Conservation (phyloP, 2,797 vertebrate genomes). For the Chelmon rostratus region DNA sequence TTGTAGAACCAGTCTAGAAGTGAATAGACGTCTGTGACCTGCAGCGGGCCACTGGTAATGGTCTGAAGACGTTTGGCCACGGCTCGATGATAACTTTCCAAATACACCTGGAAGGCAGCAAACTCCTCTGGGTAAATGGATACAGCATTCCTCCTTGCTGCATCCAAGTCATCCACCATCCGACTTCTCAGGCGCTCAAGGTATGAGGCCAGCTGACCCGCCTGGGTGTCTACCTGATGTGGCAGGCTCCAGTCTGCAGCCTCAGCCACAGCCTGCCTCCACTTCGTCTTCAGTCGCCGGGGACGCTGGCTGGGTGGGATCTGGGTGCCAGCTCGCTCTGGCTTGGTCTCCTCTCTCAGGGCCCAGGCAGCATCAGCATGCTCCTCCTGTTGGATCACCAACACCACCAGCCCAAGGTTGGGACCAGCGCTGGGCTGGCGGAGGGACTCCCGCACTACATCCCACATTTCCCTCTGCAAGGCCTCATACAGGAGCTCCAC, state of each 20-base stretch:
- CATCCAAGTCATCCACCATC: constrained; percentile 90
- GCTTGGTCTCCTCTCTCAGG: constrained; percentile 75
- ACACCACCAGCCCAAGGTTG: constrained; percentile 89
- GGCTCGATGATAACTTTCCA: constrained; percentile 91
- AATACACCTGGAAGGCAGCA: constrained; percentile 89
- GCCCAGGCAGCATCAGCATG: constrained; percentile 85
- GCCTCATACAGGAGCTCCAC: constrained; percentile 94
- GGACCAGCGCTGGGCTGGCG: constrained; percentile 85
- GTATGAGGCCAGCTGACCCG: constrained; percentile 86
- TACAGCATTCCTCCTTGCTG: constrained; percentile 88
- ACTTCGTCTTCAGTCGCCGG: constrained; percentile 83
- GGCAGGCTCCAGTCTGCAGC: constrained; percentile 89
- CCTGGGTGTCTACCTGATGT: constrained; percentile 84
- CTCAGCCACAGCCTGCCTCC: constrained; percentile 89
- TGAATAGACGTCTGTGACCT: constrained; percentile 91
- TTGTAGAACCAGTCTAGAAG: constrained; percentile 95
- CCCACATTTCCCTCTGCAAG: constrained; percentile 93
- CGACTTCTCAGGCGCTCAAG: constrained; percentile 87
- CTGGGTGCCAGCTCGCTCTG: constrained; percentile 45
- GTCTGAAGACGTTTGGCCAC: constrained; percentile 87
- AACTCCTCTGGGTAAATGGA: constrained; percentile 92
- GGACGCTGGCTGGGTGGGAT: constrained; percentile 81
- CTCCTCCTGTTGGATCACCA: constrained; percentile 93
- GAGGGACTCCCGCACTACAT: constrained; percentile 91
- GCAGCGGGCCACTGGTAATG: constrained; percentile 84